phyloP scores from a whole-genome alignment of 2,797 vertebrate genomes.

The Pangasius sanitwongsei region DNA sequence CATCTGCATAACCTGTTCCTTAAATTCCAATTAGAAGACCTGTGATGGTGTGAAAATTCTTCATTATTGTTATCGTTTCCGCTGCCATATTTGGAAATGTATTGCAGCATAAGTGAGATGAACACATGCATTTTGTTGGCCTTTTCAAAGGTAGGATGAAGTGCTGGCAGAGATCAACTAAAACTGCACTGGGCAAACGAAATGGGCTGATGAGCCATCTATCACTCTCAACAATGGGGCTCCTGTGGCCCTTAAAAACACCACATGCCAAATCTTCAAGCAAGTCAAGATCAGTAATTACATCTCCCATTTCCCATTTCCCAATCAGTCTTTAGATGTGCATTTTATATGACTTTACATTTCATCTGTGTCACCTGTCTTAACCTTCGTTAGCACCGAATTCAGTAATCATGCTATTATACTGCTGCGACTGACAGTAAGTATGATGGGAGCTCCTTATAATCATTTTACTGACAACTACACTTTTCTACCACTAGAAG shows the following conservation, averaged over 20 bases:
- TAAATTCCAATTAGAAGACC: not conserved
- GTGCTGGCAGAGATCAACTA: not conserved
- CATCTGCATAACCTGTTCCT: not conserved
- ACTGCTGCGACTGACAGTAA: no score
- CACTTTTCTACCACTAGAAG: not conserved
- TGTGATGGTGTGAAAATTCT: not conserved
- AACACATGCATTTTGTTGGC: not conserved
- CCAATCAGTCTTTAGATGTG: not conserved
- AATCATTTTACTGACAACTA: no score
- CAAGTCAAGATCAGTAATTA: not conserved
- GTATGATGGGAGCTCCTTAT: no score
- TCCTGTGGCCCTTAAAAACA: not conserved
- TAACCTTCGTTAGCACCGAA: not conserved
- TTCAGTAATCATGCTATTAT: no score
- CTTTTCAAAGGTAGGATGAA: not conserved
- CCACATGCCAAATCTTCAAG: no score
- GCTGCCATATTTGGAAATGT: not conserved
- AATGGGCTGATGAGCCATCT: not conserved
- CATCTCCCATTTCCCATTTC: no score
- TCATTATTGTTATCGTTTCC: not conserved
- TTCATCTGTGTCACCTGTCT: not conserved
- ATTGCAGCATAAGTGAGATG: not conserved
- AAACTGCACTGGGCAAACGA: not conserved
- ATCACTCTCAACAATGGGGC: not conserved
- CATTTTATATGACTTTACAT: not conserved